Percentiles rank a stretch among this genome's conserved stretches.
Evolutionary conservation across 2,797 vertebrate species (phyloP).

Genomic region (Semotilus atromaculatus): DNA sequence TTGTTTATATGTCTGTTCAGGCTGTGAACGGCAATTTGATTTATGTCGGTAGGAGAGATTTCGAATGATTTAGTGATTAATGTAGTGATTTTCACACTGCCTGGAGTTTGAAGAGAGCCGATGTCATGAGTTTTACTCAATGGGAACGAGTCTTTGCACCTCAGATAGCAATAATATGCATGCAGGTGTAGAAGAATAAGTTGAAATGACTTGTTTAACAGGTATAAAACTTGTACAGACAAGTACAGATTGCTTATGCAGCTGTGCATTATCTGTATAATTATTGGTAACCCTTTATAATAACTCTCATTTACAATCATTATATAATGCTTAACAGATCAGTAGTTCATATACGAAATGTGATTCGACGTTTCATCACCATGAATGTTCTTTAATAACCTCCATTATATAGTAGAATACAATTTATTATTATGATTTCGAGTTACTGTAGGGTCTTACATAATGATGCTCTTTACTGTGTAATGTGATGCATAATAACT

Average conservation of each 20-base stretch:
- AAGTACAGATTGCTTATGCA: not conserved
- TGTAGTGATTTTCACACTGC: slow-evolving; percentile 1
- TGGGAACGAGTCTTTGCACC: too few species aligned
- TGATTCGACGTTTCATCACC: not conserved
- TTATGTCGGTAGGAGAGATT: too few species aligned
- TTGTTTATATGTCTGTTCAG: not conserved
- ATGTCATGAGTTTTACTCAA: slow-evolving; percentile 5
- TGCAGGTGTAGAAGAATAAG: not conserved
- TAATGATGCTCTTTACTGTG: slow-evolving; percentile 2
- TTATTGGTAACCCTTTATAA: not conserved
- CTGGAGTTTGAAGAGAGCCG: not conserved
- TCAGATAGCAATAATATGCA: not conserved
- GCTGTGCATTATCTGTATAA: not conserved
- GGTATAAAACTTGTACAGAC: not conserved
- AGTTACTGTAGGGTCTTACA: not conserved
- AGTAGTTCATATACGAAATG: not conserved
- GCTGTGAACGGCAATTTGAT: not conserved
- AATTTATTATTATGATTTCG: not conserved
- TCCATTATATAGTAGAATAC: not conserved
- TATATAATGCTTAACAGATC: not conserved
- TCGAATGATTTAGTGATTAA: not conserved
- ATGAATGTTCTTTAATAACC: not conserved
- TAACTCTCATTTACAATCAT: not conserved
- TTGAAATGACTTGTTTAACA: not conserved
- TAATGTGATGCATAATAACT: slow-evolving; percentile 10